Conservation (phyloP, 2,888 invertebrate species). For the Diaprepes abbreviatus region DNA sequence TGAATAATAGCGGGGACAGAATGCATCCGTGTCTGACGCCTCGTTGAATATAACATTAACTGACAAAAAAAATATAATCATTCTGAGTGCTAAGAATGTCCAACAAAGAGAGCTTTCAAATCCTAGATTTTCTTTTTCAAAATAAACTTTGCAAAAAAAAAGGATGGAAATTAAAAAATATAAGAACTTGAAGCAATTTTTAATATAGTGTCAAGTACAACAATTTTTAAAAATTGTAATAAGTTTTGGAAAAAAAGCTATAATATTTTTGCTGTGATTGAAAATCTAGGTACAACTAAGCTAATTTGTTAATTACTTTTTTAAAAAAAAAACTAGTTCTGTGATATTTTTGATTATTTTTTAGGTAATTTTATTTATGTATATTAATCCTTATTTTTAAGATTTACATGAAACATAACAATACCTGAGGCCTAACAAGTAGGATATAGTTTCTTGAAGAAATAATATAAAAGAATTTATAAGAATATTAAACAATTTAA, state of each 20-base stretch:
- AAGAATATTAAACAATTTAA: slow-evolving; percentile 20
- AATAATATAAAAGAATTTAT: slow-evolving; percentile 21
- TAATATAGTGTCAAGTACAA: not conserved
- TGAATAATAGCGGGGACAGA: too few relatives aligned
- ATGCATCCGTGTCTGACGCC: too few relatives aligned
- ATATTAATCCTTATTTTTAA: slow-evolving; percentile 6
- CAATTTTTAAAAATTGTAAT: not conserved
- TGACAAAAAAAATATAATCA: not conserved
- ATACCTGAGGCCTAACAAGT: slow-evolving; percentile 36
- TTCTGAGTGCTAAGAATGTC: not conserved
- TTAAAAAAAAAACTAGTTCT: slow-evolving; percentile 54
- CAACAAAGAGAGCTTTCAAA: not conserved
- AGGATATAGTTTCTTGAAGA: slow-evolving; percentile 32
- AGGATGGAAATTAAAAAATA: not conserved
- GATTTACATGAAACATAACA: slow-evolving; percentile 31
- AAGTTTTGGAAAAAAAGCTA: not conserved
- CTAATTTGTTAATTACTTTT: not conserved
- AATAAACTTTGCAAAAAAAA: not conserved
- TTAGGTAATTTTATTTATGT: slow-evolving; percentile 39
- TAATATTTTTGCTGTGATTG: not conserved
- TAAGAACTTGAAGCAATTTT: not conserved
- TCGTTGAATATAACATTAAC: too few relatives aligned
- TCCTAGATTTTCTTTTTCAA: slow-evolving; percentile 6
- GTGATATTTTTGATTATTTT: slow-evolving; percentile 60
- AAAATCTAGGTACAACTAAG: slow-evolving; percentile 8